phyloP scores from a whole-genome alignment of 2,888 invertebrate species.

The Ectemnius lituratus region DNA sequence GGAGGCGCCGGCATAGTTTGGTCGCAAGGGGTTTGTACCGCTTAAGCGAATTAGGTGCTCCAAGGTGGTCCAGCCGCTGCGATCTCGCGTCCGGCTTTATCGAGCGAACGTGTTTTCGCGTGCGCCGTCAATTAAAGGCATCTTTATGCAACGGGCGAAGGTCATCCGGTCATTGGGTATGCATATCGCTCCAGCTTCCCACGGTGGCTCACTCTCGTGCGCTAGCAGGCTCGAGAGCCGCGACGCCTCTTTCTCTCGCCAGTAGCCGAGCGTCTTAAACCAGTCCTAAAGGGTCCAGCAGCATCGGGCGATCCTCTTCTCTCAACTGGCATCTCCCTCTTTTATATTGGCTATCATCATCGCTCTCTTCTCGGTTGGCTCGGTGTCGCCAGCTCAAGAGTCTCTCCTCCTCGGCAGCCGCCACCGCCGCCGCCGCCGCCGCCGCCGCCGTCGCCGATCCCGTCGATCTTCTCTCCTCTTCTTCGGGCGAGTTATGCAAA shows the following conservation, averaged over 20 bases:
- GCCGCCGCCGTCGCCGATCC: conserved; percentile 10
- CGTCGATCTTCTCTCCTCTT: neutral
- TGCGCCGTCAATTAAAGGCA: conserved; percentile 75
- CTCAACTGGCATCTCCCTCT: conserved; percentile 3
- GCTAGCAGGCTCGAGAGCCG: no score
- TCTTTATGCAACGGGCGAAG: conserved; percentile 76
- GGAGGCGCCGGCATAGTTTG: conserved; percentile 21
- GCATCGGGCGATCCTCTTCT: conserved; percentile 13
- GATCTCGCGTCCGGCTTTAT: conserved; percentile 52
- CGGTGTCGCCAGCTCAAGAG: no score
- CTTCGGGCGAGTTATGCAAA: conserved; percentile 34
- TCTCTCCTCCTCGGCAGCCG: conserved; percentile 19
- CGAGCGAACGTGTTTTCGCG: conserved; percentile 72
- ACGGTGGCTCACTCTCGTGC: conserved; percentile 59
- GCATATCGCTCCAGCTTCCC: conserved; percentile 72
- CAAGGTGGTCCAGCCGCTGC: conserved; percentile 49
- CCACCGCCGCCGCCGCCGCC: neutral
- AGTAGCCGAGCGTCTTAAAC: conserved; percentile 61
- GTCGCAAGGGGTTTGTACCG: conserved; percentile 26
- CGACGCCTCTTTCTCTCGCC: conserved; percentile 14
- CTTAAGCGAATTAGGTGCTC: conserved; percentile 45
- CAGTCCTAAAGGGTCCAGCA: conserved; percentile 62
- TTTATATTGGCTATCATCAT: conserved; percentile 8
- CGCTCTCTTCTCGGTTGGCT: conserved; percentile 13
- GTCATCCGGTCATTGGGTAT: conserved; percentile 76